These are phyloP conservation scores for Metalampra italica DNA, from an alignment of 2,888 invertebrate species.

Conservation along the genomic window DNA sequence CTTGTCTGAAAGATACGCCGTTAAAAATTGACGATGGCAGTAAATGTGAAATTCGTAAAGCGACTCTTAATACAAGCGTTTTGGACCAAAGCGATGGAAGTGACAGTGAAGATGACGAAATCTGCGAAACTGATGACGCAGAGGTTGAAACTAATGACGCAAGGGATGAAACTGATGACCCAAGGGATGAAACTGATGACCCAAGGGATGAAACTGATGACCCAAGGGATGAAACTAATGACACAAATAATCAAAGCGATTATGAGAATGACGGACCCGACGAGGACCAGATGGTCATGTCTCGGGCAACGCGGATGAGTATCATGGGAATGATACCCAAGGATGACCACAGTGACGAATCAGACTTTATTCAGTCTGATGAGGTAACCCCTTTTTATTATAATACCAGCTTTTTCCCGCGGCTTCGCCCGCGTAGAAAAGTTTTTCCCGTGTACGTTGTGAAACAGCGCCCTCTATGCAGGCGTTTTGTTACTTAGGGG, in stretches of 20 bases:
- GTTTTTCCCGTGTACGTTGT: no score
- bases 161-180: conserved; percentile 3
- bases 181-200: conserved; percentile 5
- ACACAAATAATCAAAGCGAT: not conserved
- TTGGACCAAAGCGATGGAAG: conserved; percentile 13
- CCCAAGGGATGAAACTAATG: not conserved
- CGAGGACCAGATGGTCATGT: conserved; percentile 67
- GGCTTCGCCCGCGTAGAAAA: no score
- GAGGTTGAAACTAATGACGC: conserved; percentile 5
- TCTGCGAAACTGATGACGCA: conserved; percentile 13
- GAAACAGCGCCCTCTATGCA: no score
- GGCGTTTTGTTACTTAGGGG: no score
- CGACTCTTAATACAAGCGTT: not conserved
- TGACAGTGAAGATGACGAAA: conserved; percentile 16
- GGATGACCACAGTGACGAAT: conserved; percentile 59
- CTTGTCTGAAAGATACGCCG: conserved; percentile 60
- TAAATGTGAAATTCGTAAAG: conserved; percentile 12
- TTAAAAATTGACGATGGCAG: conserved; percentile 35
- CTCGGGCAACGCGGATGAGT: conserved; percentile 69
- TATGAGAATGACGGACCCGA: conserved; percentile 41
- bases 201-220: not conserved
- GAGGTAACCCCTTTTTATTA: conserved; percentile 38
- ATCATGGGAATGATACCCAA: conserved; percentile 67
- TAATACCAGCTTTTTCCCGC: not conserved
- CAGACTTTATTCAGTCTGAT: conserved; percentile 69